phyloP scores from a whole-genome alignment of 2,113 vertebrate genomes.

The Megaceryle maxima region DNA sequence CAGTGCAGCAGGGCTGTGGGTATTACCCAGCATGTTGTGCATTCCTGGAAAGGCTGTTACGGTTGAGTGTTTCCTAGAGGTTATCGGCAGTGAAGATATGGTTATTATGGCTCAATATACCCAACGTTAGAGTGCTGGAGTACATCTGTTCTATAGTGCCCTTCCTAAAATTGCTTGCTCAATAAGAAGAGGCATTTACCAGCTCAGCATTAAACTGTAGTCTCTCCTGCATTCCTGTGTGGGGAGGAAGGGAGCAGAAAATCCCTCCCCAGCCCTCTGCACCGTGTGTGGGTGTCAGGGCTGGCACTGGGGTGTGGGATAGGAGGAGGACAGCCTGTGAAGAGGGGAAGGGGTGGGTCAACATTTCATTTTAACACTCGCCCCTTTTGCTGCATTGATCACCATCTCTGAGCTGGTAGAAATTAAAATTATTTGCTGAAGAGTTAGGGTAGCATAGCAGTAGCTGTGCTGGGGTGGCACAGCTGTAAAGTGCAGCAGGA shows the following conservation, averaged over 20 bases:
- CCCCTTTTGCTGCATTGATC: not conserved
- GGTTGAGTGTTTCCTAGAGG: not conserved
- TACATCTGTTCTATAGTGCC: not conserved
- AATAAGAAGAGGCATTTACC: constrained; percentile 34
- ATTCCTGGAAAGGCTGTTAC: not conserved
- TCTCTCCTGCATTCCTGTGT: constrained; percentile 17
- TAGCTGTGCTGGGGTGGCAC: not conserved
- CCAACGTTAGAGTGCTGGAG: not conserved
- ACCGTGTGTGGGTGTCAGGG: not conserved
- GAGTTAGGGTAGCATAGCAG: not conserved
- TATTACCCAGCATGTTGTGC: not conserved
- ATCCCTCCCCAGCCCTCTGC: not conserved
- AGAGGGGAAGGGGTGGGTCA: not conserved
- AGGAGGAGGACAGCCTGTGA: not conserved
- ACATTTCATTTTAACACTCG: not conserved
- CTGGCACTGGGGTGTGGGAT: not conserved
- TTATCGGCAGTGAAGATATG: not conserved
- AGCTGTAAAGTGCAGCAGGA: not conserved
- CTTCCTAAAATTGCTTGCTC: constrained; percentile 45
- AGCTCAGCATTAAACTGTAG: constrained; percentile 34
- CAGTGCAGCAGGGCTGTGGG: not conserved
- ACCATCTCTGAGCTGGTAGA: not conserved
- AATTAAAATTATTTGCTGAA: not conserved
- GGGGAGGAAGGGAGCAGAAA: not conserved
- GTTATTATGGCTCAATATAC: not conserved